These are phyloP conservation scores for Tragelaphus imberbis DNA, from an alignment of 2,113 vertebrate genomes.

Conservation along the genomic window DNA sequence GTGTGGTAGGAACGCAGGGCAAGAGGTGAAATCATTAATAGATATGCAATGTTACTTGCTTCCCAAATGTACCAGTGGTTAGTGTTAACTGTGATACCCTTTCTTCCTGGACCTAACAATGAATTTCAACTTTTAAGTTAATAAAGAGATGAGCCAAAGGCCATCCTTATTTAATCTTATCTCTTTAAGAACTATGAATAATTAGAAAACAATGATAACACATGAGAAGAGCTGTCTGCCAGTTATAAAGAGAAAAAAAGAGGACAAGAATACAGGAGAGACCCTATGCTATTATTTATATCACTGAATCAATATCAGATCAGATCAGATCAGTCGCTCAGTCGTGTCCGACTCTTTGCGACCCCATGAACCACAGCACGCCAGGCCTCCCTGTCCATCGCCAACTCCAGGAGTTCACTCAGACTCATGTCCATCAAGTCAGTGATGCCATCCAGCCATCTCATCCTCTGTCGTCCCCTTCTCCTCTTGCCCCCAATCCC, in stretches of 20 bases:
- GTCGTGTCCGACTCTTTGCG: no score
- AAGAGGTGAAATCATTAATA: background rate
- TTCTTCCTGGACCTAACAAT: background rate
- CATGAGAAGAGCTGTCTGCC: background rate
- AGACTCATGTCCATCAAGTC: no score
- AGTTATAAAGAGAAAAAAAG: background rate
- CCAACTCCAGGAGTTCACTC: no score
- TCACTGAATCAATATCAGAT: background rate
- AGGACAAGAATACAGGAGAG: background rate
- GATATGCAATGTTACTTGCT: background rate
- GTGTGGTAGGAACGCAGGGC: background rate
- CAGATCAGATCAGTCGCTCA: no score
- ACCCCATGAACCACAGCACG: no score
- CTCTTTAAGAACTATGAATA: background rate
- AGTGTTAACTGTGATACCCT: background rate
- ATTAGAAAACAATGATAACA: background rate
- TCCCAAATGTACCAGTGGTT: background rate
- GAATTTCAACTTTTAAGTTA: conserved; percentile 7
- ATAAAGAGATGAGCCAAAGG: background rate
- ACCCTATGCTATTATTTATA: background rate
- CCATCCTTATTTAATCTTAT: background rate
- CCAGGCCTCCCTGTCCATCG: no score
- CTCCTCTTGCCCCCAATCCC: no score
- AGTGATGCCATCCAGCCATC: no score
- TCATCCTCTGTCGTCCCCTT: no score